These are phyloP conservation scores for Tetragnatha versicolor DNA, from an alignment of 1,140 invertebrate genomes.

Conservation along the genomic window DNA sequence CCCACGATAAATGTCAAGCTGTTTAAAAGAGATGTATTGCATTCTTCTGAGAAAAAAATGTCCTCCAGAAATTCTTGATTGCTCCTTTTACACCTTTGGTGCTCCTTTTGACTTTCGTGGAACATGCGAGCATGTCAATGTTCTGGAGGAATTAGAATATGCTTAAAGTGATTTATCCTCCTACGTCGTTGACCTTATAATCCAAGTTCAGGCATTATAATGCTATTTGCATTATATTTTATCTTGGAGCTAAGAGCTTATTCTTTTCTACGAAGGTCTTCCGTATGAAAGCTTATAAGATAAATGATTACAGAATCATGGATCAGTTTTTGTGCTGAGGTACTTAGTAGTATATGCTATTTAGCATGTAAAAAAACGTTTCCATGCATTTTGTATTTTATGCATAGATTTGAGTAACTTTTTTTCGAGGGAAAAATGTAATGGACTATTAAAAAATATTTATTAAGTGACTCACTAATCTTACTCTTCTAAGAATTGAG, in stretches of 20 bases:
- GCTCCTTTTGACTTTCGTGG: not conserved
- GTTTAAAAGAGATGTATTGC: constrained; percentile 29
- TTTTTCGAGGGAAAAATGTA: no score
- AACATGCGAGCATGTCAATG: constrained; percentile 1
- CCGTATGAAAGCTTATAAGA: no score
- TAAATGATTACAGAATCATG: no score
- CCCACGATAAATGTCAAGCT: constrained; percentile 19
- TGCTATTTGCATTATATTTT: constrained; percentile 4
- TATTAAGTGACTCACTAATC: no score
- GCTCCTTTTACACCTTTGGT: not conserved
- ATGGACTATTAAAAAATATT: no score
- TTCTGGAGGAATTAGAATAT: not conserved
- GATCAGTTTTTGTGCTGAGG: no score
- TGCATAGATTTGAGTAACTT: no score
- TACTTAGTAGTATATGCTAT: no score
- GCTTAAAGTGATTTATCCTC: constrained; percentile 7
- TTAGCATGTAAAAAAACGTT: no score
- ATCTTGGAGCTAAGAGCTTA: not conserved
- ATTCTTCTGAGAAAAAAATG: not conserved
- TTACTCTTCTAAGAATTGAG: no score
- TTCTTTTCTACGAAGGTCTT: no score
- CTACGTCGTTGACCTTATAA: not conserved
- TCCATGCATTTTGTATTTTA: no score
- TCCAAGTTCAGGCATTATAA: not conserved
- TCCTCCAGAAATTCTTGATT: constrained; percentile 19